A percentile compares a stretch with the other conserved stretches of the same genome.
These are phyloP conservation scores for Diorhabda sublineata DNA, from an alignment of 1,140 invertebrate genomes.

Conservation along the genomic window DNA sequence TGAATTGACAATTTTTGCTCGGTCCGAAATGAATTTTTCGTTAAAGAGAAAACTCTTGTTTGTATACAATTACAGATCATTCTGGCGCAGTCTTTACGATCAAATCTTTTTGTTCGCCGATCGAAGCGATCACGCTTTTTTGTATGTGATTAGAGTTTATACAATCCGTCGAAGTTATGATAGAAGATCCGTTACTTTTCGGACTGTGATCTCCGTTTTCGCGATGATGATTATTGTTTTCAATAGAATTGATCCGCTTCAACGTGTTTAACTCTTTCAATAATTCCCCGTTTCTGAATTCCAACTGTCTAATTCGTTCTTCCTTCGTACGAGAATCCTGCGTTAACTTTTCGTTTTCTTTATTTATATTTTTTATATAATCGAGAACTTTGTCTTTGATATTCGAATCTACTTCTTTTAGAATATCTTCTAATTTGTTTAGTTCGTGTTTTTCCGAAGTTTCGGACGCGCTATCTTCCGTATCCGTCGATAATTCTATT, in stretches of 20 bases:
- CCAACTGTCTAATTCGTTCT: conserved; percentile 35
- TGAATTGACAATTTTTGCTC: conserved; percentile 15
- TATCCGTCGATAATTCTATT: conserved; percentile 60
- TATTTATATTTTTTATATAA: conserved; percentile 31
- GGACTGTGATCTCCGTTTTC: conserved; percentile 20
- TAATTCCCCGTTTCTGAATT: conserved; percentile 27
- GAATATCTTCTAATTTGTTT: conserved; percentile 35
- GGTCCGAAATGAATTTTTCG: conserved; percentile 6
- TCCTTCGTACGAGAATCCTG: conserved; percentile 36
- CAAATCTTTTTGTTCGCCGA: conserved; percentile 27
- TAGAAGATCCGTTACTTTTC: conserved; percentile 34
- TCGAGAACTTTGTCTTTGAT: conserved; percentile 34
- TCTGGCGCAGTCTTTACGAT: conserved; percentile 36
- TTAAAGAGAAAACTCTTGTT: conserved; percentile 9
- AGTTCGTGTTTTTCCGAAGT: conserved; percentile 38
- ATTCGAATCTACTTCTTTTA: conserved; percentile 28
- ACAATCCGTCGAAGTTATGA: conserved; percentile 26
- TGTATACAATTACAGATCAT: conserved; percentile 40
- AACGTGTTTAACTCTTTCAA: conserved; percentile 23
- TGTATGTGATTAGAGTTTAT: conserved; percentile 19
- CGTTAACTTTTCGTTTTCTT: conserved; percentile 34
- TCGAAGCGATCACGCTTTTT: conserved; percentile 37
- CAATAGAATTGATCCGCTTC: conserved; percentile 9
- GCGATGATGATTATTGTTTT: conserved; percentile 15
- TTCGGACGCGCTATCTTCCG: conserved; percentile 51